Evolutionary conservation across 2,113 vertebrate species (phyloP), one percentile per base, ranked within the genome.

Genomic region (Aix galericulata): DNA sequence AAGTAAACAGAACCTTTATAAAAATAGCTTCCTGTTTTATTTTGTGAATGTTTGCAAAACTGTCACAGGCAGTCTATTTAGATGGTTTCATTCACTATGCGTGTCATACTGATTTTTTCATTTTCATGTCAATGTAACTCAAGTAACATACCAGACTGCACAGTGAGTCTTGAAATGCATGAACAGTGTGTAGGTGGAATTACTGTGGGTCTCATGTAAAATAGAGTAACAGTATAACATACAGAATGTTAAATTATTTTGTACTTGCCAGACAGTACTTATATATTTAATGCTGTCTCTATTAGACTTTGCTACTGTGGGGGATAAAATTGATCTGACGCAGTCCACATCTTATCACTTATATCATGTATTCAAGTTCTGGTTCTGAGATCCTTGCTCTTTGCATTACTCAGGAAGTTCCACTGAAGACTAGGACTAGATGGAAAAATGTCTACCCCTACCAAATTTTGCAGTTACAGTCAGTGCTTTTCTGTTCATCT

Each of bases 401-500:
- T 90, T 56, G 60, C 42, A 73, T 97, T 96, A 48, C 78, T 73
- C 36, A 75, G 69, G 66, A 91, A 95, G 36, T 52, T 25, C 50
- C 23, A 52, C 23, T 52, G 50, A 52, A 26, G 50, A 26, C 50
- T 52, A 52, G 50, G 23, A 52, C 50, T 52, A 52, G 50, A 52
- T 12, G 95, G 86, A 93, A 91, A 93, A 94, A 46, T 32, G 67
- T 89, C 63, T 76, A 26, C n/a, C 55, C 34, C 29, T 84, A 92
- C 32, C 36, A 96, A 86, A 94, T 86, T 92, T 40, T 36, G 17
- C 20, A 25, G 36, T 48, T 91, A 7, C 31, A 82, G 64, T 74
- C 73, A 88, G 67, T 93, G 94, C 50, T 92, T 91, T 71, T 34
- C 66, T 83, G 67, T 83, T 94, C 74, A 55, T 80, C n/a, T 88